Conservation (phyloP, 2,113 vertebrate genomes). For the Physeter macrocephalus region DNA sequence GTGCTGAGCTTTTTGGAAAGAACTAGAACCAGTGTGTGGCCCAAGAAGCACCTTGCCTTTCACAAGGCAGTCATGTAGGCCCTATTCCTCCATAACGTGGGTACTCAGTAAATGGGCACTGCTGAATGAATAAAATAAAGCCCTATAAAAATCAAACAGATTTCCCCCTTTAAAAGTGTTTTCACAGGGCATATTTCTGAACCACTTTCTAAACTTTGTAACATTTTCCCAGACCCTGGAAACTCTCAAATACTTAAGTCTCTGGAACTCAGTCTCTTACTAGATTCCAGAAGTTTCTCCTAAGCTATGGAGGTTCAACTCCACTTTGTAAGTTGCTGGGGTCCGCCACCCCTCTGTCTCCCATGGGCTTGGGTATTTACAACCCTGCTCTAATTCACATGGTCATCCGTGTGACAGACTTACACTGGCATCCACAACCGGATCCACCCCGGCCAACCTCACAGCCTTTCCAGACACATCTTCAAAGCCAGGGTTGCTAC, state of each 20-base stretch:
- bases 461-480: background rate
- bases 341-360: accelerated
- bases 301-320: background rate
- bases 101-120: background rate
- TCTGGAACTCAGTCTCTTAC: background rate
- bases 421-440: background rate
- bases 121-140: background rate
- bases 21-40: background rate
- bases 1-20: background rate
- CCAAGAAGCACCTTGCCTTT: background rate
- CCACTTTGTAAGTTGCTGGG: background rate
- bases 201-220: background rate
- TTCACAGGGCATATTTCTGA: background rate
- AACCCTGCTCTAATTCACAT: background rate
- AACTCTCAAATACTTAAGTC: background rate
- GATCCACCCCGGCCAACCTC: background rate
- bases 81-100: background rate
- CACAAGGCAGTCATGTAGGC: background rate
- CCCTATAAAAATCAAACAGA: background rate
- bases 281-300: background rate
- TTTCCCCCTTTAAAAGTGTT: background rate
- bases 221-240: background rate
- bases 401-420: background rate
- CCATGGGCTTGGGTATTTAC: background rate
- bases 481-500: background rate